Conservation (phyloP, 2,113 vertebrate genomes). For the Turdus rufiventris region DNA sequence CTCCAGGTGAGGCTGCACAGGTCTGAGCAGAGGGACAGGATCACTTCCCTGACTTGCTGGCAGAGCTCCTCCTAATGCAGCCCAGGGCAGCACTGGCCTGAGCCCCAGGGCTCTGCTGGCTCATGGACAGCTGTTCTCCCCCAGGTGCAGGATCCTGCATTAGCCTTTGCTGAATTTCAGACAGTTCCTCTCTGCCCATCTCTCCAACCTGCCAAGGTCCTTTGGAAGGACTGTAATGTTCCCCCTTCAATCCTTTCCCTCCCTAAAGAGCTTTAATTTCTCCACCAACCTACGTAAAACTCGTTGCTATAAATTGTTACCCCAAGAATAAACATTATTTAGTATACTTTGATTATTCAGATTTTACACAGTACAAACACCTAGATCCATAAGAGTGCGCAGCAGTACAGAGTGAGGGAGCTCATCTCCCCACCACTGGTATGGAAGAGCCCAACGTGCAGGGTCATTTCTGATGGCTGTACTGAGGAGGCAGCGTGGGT, state of each 20-base stretch:
- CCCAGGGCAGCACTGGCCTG: background rate
- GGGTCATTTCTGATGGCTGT: background rate
- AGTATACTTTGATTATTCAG: background rate
- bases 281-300: background rate
- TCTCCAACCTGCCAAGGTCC: background rate
- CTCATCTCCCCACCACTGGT: background rate
- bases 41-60: background rate
- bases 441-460: background rate
- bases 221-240: background rate
- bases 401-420: fast-evolving
- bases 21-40: background rate
- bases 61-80: fast-evolving
- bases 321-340: background rate
- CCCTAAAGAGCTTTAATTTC: background rate
- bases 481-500: fast-evolving
- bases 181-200: background rate
- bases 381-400: fast-evolving
- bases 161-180: background rate
- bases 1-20: background rate
- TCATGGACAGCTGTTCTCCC: background rate
- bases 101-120: background rate
- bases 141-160: background rate
- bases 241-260: background rate
- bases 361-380: background rate
- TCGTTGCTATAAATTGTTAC: background rate